These are phyloP conservation scores for Sarcophaga peregrina DNA, from an alignment of 1,140 invertebrate genomes.

Conservation along the genomic window DNA sequence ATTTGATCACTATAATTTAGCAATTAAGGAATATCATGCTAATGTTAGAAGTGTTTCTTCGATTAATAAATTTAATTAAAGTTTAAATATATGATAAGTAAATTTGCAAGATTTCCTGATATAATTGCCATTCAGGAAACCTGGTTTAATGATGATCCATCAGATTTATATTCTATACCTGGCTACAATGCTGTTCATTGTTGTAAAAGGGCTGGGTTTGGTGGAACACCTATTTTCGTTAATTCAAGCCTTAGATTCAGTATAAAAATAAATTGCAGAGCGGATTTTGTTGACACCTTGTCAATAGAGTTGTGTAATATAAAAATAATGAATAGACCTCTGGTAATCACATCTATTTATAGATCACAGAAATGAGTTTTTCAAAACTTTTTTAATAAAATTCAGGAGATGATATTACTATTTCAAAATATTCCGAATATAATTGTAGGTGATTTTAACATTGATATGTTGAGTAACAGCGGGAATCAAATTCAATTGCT, in stretches of 20 bases:
- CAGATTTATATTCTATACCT: neutral
- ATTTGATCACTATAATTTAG: no score
- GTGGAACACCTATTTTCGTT: neutral
- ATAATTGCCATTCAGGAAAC: neutral
- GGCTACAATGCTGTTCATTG: neutral
- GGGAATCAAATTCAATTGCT: neutral
- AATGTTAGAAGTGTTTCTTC: constrained; percentile 6
- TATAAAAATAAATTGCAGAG: neutral
- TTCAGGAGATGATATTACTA: neutral
- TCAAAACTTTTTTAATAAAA: neutral
- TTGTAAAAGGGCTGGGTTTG: neutral
- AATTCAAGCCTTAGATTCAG: neutral
- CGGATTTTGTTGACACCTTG: neutral
- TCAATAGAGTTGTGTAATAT: neutral
- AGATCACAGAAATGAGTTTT: neutral
- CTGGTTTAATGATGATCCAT: neutral
- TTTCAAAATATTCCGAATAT: neutral
- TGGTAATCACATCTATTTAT: neutral
- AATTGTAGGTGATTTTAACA: neutral
- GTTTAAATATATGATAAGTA: neutral
- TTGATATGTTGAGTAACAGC: neutral
- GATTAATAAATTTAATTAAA: neutral
- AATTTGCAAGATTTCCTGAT: neutral
- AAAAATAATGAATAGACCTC: neutral
- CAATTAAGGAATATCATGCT: no score